A percentile compares a stretch with the other conserved stretches of the same genome.
Conservation (phyloP, 2,113 vertebrate species). For the Amazona vittata region DNA sequence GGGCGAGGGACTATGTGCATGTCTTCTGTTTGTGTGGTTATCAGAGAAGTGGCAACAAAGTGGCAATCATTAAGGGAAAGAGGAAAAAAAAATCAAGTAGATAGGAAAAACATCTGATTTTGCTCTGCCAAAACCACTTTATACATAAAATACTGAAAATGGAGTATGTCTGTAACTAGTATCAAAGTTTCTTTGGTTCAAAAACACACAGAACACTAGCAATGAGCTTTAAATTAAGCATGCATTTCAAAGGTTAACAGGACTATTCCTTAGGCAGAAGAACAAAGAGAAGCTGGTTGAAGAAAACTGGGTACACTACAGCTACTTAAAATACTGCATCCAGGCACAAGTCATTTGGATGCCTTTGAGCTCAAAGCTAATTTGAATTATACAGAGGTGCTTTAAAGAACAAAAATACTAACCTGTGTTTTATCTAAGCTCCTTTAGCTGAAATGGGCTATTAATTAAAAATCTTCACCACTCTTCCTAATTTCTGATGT, state of each 20-base stretch:
- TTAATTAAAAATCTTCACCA: slow-evolving; percentile 44
- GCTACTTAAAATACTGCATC: slow-evolving; percentile 36
- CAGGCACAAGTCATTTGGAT: slow-evolving; percentile 42
- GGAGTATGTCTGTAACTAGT: background rate
- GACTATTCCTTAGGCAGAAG: slow-evolving; percentile 36
- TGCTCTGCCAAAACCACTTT: slow-evolving; percentile 3
- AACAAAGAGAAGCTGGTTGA: slow-evolving; percentile 47
- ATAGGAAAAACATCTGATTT: slow-evolving; percentile 19
- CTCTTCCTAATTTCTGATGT: background rate
- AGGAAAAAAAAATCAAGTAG: background rate
- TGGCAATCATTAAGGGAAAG: background rate
- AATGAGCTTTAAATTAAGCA: slow-evolving; percentile 63
- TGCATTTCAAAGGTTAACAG: slow-evolving; percentile 49
- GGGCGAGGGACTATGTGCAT: background rate
- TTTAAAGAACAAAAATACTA: slow-evolving; percentile 37
- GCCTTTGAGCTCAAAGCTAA: slow-evolving; percentile 51
- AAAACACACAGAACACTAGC: background rate
- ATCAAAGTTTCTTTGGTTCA: slow-evolving; percentile 36
- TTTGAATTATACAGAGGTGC: slow-evolving; percentile 32
- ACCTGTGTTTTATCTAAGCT: slow-evolving; percentile 16
- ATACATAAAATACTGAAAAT: slow-evolving; percentile 19
- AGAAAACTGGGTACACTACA: slow-evolving; percentile 21
- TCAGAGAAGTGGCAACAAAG: background rate
- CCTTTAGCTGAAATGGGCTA: background rate
- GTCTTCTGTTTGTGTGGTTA: background rate